Base-by-base conservation (phyloP, 92 coral and sea anemone species). In the Palythoa caribaeorum region DNA sequence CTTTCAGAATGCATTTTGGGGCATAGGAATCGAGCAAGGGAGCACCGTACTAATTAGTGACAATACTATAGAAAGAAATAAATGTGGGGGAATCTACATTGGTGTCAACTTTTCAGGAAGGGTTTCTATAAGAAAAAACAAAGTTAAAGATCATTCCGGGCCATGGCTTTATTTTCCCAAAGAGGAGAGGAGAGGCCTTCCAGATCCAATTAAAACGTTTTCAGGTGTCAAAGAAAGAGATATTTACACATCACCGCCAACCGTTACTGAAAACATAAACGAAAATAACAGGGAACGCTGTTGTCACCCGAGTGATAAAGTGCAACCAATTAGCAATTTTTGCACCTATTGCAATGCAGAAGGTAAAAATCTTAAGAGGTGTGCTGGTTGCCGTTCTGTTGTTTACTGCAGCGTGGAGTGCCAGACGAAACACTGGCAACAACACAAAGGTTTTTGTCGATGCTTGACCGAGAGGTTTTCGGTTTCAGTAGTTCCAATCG, bases 1-100 rank as follows among this genome's bases (percentile, higher is more conserved):
- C n/a, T 92, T 90, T 5, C 92, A 94, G 73, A 94, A 94, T 38
- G 76, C 83, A 14, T 92, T 89, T 52, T 89, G 76, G 88, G 95
- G 93, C 0, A 92, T 94, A 40, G 40, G 13, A 1, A 85, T 90
- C 13, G 81, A 77, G 76, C 53, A 86, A 53, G 65, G 75, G 19
- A 90, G 95, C 5, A 77, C 85, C 48, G 91, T 86, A 1, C 38
- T 9, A 48, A 73, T 94, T 4, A 44, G 38, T 35, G 78, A 86
- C 13, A 94, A 94, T 66, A 63, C 38, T 14, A 89, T 94, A 17
- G 89, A 76, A 14, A 63, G 88, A 8, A 94, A 94, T 87, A 92
- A 92, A 72, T 94, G 93, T 77, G 94, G 96, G 15, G 96, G 96
- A 0, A 84, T 94, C 73, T 79, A 28, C 28, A 28, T 28, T 28